These are phyloP conservation scores for Luscinia luscinia DNA, from an alignment of 2,797 vertebrate genomes.

Conservation along the genomic window DNA sequence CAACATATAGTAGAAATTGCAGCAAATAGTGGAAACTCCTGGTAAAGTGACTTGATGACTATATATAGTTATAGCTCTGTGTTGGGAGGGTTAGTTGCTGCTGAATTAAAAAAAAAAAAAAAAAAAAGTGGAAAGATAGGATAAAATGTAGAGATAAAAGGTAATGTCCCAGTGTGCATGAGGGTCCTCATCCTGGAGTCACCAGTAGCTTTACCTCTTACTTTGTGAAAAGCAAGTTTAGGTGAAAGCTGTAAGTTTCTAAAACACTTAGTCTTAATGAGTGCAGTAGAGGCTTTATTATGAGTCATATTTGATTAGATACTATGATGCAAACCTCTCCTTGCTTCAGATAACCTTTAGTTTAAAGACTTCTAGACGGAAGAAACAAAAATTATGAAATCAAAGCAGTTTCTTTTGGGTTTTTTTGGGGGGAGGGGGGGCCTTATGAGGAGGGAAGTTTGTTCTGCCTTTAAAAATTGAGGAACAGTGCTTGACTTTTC, in stretches of 20 bases:
- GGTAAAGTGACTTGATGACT: background rate
- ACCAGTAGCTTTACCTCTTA: background rate
- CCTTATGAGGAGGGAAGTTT: background rate
- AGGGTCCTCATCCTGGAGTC: background rate
- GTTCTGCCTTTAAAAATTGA: background rate
- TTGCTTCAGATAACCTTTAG: background rate
- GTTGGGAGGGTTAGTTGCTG: background rate
- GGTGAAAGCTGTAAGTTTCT: background rate
- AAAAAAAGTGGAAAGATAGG: background rate
- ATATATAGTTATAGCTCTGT: background rate
- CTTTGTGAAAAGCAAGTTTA: constrained; percentile 5
- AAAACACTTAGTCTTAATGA: background rate
- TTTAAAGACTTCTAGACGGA: background rate
- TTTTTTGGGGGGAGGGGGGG: accelerated
- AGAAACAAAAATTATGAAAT: background rate
- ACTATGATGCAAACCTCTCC: background rate
- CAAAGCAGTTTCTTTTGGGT: background rate
- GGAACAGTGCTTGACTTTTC: background rate
- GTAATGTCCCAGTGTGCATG: background rate
- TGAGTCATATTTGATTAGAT: background rate
- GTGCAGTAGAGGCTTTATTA: background rate
- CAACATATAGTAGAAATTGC: constrained; percentile 4
- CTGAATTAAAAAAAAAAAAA: background rate
- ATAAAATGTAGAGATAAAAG: background rate
- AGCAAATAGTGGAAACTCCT: background rate